Percentiles rank a stretch among this genome's conserved stretches.
phyloP scores from a whole-genome alignment of 2,113 vertebrate species.

The Oceanites oceanicus region DNA sequence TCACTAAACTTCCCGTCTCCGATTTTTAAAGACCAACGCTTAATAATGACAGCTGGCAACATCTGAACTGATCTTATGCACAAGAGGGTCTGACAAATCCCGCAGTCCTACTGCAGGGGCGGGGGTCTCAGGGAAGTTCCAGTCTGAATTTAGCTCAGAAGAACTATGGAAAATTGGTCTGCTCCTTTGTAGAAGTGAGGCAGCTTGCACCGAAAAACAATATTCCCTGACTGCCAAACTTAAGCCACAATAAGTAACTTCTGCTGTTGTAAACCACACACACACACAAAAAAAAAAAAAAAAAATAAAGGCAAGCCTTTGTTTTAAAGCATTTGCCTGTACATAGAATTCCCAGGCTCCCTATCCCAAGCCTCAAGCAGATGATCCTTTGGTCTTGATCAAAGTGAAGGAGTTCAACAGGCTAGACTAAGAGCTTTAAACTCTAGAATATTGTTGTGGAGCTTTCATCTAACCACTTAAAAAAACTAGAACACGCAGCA shows the following conservation, averaged over 20 bases:
- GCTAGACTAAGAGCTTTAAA: not conserved
- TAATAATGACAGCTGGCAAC: not conserved
- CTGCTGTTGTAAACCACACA: not conserved
- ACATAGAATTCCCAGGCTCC: not conserved
- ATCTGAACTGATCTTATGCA: not conserved
- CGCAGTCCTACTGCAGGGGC: not conserved
- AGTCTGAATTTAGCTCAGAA: not conserved
- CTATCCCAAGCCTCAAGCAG: not conserved
- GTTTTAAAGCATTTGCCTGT: not conserved
- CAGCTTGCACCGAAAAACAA: not conserved
- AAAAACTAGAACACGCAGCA: not conserved
- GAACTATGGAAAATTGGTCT: not conserved
- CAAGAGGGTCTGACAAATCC: not conserved
- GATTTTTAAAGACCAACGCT: not conserved
- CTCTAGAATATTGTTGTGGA: not conserved
- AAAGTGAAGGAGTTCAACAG: constrained; percentile 4
- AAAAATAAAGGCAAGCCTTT: not conserved
- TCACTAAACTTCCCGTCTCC: not conserved
- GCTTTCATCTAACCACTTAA: not conserved
- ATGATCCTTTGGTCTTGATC: not conserved
- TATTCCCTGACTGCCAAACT: not conserved
- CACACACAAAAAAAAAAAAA: not conserved
- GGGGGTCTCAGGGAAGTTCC: not conserved
- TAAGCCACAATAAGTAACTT: not conserved
- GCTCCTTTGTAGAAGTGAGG: not conserved